Evolutionary conservation across 2,113 vertebrate species (phyloP).

Genomic region (Urocolius indicus): DNA sequence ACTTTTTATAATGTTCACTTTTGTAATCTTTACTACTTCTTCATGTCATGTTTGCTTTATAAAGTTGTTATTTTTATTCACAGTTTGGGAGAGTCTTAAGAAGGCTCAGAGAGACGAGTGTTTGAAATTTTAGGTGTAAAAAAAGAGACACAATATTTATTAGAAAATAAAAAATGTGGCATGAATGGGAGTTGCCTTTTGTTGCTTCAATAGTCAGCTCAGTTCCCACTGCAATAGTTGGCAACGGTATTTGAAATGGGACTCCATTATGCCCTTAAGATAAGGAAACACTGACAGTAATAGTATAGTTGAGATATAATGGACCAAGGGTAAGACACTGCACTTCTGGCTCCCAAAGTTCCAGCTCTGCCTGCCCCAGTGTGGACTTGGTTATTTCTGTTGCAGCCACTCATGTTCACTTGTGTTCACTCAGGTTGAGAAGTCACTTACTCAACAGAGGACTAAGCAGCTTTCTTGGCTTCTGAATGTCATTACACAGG

Average conservation of each 20-base stretch:
- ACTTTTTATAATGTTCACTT: constrained; percentile 64
- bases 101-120: constrained; percentile 45
- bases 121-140: constrained; percentile 44
- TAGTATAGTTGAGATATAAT: background rate
- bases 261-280: background rate
- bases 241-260: background rate
- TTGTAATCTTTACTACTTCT: constrained; percentile 52
- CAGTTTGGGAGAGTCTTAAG: constrained; percentile 1
- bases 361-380: background rate
- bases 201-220: background rate
- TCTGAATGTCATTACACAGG: background rate
- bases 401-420: background rate
- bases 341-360: background rate
- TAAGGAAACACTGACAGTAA: background rate
- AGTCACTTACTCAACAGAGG: background rate
- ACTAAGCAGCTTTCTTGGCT: background rate
- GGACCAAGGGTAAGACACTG: background rate
- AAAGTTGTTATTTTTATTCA: constrained; percentile 62
- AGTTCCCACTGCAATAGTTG: background rate
- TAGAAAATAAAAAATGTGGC: constrained; percentile 7
- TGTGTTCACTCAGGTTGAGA: background rate
- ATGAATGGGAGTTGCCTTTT: constrained; percentile 24
- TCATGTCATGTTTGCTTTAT: constrained; percentile 57
- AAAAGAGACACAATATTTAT: constrained; percentile 35
- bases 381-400: background rate